A percentile compares a stretch with the other conserved stretches of the same genome.
phyloP scores from a whole-genome alignment of 2,888 invertebrate genomes.

The Drosophila subquinaria region DNA sequence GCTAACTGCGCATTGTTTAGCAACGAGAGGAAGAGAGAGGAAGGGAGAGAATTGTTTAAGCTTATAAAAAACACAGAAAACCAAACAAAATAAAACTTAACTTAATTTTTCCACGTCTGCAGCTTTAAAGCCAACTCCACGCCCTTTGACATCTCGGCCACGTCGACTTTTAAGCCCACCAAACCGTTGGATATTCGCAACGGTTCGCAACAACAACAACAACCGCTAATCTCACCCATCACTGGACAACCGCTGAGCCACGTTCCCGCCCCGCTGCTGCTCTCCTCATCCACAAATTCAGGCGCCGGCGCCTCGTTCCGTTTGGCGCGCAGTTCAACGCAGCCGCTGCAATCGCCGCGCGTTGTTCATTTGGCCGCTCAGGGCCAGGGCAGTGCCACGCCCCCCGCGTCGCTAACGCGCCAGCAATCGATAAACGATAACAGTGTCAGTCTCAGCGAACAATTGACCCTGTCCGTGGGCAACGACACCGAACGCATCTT shows the following conservation, averaged over 20 bases:
- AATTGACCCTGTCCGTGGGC: constrained; percentile 69
- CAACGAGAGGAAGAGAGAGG: background rate
- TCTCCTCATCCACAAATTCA: constrained; percentile 66
- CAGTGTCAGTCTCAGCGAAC: constrained; percentile 61
- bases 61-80: background rate
- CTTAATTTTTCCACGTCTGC: constrained; percentile 33
- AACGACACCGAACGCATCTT: constrained; percentile 76
- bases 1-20: constrained; percentile 49
- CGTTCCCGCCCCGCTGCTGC: constrained; percentile 64
- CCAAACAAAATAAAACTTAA: constrained; percentile 13
- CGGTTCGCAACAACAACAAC: constrained; percentile 34
- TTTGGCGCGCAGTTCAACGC: constrained; percentile 78
- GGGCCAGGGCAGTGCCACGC: constrained; percentile 39
- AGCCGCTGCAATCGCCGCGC: constrained; percentile 72
- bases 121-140: constrained; percentile 82
- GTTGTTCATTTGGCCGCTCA: constrained; percentile 55
- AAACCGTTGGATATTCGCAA: constrained; percentile 80
- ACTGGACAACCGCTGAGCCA: constrained; percentile 72
- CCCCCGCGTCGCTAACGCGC: constrained; percentile 32
- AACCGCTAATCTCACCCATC: constrained; percentile 68
- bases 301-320: constrained; percentile 58
- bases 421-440: constrained; percentile 54
- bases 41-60: constrained; percentile 10
- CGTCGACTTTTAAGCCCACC: constrained; percentile 83
- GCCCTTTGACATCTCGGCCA: constrained; percentile 76